Evolutionary conservation across 2,113 vertebrate genomes (phyloP).

Genomic region (Pseudorasbora parva): DNA sequence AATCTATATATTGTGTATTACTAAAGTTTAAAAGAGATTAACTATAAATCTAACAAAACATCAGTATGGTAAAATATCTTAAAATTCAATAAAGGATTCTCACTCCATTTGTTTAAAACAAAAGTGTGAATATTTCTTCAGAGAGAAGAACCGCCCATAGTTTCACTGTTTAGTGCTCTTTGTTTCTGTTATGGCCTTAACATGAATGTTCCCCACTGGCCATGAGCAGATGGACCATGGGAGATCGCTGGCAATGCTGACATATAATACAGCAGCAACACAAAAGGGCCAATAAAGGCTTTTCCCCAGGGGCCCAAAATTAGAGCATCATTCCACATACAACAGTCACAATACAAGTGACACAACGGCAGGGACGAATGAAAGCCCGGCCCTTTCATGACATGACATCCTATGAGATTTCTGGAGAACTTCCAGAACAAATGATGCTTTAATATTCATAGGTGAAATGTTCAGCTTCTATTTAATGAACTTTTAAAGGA

Average conservation of each 20-base stretch:
- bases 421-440: slow-evolving; percentile 8
- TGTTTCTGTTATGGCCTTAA: slow-evolving; percentile 33
- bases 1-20: neutral
- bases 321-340: slow-evolving; percentile 62
- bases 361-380: neutral
- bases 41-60: neutral
- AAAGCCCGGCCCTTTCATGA: neutral
- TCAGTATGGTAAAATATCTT: neutral
- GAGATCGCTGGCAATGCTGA: slow-evolving; percentile 66
- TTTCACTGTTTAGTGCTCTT: slow-evolving; percentile 34
- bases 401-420: slow-evolving; percentile 9
- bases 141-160: neutral
- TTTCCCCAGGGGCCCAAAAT: slow-evolving; percentile 68
- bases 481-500: slow-evolving; percentile 25
- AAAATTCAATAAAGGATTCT: neutral
- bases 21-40: neutral
- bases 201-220: slow-evolving; percentile 49
- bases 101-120: neutral
- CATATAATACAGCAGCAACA: slow-evolving; percentile 69
- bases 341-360: slow-evolving; percentile 41
- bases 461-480: neutral
- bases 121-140: neutral
- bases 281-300: slow-evolving; percentile 68
- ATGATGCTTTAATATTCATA: slow-evolving; percentile 30
- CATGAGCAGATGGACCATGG: slow-evolving; percentile 68